phyloP scores from a whole-genome alignment of 2,113 vertebrate genomes.

The Zeus faber region DNA sequence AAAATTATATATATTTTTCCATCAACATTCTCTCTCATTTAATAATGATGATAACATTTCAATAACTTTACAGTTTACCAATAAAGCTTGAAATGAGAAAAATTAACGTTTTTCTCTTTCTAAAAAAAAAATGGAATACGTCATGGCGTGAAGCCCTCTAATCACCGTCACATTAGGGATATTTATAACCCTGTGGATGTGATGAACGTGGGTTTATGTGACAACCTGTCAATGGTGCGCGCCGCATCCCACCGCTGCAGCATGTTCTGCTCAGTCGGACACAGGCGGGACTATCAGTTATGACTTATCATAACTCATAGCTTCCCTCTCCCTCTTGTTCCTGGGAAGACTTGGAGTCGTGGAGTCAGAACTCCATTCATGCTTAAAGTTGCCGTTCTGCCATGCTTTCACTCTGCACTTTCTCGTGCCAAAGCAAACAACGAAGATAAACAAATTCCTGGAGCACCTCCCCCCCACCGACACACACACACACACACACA shows the following conservation, averaged over 20 bases:
- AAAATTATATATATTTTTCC: too few relatives aligned
- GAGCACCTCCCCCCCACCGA: background rate
- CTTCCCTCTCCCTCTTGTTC: constrained; percentile 33
- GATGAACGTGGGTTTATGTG: constrained; percentile 47
- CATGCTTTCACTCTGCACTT: constrained; percentile 32
- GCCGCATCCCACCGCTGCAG: constrained; percentile 18
- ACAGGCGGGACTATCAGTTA: constrained; percentile 40
- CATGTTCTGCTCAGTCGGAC: constrained; percentile 28
- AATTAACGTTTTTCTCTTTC: too few relatives aligned
- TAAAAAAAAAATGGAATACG: constrained; percentile 43
- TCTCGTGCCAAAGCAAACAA: constrained; percentile 66
- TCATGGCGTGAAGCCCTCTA: constrained; percentile 36
- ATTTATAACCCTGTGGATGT: constrained; percentile 34
- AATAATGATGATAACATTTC: too few relatives aligned
- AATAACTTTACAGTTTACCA: too few relatives aligned
- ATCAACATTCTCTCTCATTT: too few relatives aligned
- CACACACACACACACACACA: background rate
- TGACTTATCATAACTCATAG: constrained; percentile 43
- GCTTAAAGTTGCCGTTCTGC: constrained; percentile 35
- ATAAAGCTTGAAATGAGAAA: too few relatives aligned
- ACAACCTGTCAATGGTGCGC: constrained; percentile 35
- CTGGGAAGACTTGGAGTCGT: constrained; percentile 42
- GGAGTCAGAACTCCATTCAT: constrained; percentile 47
- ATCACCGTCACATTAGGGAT: constrained; percentile 48
- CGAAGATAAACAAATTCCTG: constrained; percentile 56